A percentile compares a stretch with the other conserved stretches of the same genome.
Conservation (phyloP, 2,797 vertebrate species). For the Xenops minutus region DNA sequence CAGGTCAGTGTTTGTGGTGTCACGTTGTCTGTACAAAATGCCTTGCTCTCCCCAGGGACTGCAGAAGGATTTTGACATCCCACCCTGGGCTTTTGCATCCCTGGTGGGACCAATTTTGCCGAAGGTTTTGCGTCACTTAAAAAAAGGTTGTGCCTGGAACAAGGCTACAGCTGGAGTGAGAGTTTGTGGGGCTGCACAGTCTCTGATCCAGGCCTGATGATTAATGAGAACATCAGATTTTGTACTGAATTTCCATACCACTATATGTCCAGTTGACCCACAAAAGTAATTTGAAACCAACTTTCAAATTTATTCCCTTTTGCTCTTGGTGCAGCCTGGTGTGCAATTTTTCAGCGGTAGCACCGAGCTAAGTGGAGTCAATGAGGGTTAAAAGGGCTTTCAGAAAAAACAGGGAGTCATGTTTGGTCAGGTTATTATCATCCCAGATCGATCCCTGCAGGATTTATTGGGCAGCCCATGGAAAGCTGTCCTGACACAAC, state of each 20-base stretch:
- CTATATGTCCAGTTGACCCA: neutral
- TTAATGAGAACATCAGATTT: neutral
- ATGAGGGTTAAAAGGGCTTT: neutral
- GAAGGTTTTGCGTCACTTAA: neutral
- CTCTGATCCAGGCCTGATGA: neutral
- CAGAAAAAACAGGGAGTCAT: neutral
- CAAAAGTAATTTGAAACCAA: neutral
- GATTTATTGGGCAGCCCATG: neutral
- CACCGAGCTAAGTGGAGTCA: neutral
- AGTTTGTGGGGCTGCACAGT: neutral
- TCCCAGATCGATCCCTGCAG: neutral
- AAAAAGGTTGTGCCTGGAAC: neutral
- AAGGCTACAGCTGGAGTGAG: neutral
- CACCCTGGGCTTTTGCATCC: neutral
- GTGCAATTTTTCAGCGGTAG: neutral
- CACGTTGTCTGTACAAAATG: neutral
- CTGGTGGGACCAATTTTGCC: neutral
- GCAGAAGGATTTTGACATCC: neutral
- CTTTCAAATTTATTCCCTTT: neutral
- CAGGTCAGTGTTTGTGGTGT: neutral
- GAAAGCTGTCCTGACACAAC: neutral
- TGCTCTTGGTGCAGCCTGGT: neutral
- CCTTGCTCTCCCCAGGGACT: neutral
- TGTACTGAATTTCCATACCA: neutral
- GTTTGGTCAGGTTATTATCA: neutral